Base-by-base conservation (phyloP, 2,888 invertebrate species). In the Noctua pronuba region DNA sequence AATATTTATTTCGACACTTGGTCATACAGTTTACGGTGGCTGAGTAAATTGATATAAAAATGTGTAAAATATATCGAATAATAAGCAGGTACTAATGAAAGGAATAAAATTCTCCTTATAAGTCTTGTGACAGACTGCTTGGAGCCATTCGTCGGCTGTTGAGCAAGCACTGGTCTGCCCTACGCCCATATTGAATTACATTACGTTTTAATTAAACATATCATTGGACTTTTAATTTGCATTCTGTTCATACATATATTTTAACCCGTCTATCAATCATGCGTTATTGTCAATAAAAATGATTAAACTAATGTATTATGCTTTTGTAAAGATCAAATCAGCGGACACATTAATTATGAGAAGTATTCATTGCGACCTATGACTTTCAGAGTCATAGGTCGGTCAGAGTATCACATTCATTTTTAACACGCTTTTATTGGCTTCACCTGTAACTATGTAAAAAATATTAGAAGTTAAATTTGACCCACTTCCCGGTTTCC, bases 91-190 rank as follows among this genome's bases (percentile, higher is more conserved):
- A 70, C 76, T 79, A 77, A 83, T 83, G 69, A 79, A 78, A 85
- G 58, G 68, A 66, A 86, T 84, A 87, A 86, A 86, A 73, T 79
- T 73, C 64, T 77, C 80, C 80, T 77, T 86, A 86, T 78, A 84
- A 84, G 82, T 73, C 64, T 83, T 87, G 75, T 86, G 80, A 73
- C 91, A 92, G 92, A 92, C 92, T 73, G 91, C 91, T 88, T 91
- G 92, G 92, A 89, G 92, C 91, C 92, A 82, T 82, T 81, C 82
- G 75, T 68, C 66, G 41, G 55, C 16, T 31, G 73, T 86, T 86
- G 80, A 79, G 88, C 73, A 88, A 88, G 46, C 77, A 21, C 60
- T 73, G 77, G 79, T 68, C 69, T 80, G 88, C 88, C 88, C 88
- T 88, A 86, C 88, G 86, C 83, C 86, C 84, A 84, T 87, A 88